These are phyloP conservation scores for Leiothrix lutea DNA, from an alignment of 2,113 vertebrate species.

Conservation along the genomic window DNA sequence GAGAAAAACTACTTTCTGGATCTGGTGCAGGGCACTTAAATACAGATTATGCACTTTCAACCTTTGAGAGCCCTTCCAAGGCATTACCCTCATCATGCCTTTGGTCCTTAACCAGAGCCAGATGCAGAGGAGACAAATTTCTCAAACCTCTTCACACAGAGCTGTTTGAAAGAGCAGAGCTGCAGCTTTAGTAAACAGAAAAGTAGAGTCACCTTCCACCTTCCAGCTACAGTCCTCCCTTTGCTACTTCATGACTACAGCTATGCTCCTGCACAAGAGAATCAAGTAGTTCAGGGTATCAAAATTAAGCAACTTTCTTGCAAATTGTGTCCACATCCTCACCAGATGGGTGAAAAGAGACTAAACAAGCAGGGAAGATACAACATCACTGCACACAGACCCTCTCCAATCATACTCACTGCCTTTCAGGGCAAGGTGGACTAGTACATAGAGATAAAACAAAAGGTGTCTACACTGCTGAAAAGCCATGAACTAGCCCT, in stretches of 20 bases:
- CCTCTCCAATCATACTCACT: not conserved
- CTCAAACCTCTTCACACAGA: not conserved
- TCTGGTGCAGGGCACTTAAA: not conserved
- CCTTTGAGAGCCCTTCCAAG: not conserved
- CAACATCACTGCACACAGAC: not conserved
- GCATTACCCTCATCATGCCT: not conserved
- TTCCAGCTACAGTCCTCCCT: not conserved
- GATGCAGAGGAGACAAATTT: not conserved
- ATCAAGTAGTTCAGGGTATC: not conserved
- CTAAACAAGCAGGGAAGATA: not conserved
- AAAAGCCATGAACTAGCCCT: not conserved
- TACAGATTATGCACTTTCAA: not conserved
- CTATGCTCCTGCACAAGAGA: not conserved
- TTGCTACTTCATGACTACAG: accelerated
- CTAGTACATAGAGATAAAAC: not conserved
- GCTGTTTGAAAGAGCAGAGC: not conserved
- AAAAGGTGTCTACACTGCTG: not conserved
- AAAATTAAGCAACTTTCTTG: not conserved
- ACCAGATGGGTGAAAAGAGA: not conserved
- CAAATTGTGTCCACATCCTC: not conserved
- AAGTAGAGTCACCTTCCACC: not conserved
- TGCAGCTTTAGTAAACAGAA: not conserved
- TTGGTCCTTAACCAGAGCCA: not conserved
- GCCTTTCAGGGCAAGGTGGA: not conserved
- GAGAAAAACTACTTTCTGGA: not conserved